Conservation (phyloP, 30 jellyfish, hydroid and myxozoan genomes). For the Turritopsis dohrnii region DNA sequence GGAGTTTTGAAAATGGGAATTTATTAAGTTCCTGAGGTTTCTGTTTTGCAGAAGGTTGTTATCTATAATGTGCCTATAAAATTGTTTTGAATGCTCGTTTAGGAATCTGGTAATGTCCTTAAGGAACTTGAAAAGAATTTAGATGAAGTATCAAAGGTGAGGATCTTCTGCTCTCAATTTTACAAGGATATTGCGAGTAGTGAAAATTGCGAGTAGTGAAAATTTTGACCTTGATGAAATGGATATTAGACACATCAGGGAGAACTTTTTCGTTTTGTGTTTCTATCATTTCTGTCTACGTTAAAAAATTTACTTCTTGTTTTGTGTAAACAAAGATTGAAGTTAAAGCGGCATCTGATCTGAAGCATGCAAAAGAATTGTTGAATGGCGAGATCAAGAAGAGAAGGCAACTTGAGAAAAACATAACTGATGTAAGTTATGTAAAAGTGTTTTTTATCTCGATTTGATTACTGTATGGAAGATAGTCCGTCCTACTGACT, state of each 20-base stretch:
- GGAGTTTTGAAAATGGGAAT: too few species aligned
- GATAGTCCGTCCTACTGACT: too few species aligned
- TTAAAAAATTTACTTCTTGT: not conserved
- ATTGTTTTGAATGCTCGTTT: not conserved
- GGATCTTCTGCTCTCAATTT: too few species aligned
- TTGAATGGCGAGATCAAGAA: conserved; percentile 63
- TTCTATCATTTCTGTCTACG: not conserved
- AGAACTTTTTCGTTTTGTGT: not conserved
- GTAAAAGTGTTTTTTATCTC: too few species aligned
- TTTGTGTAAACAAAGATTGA: conserved; percentile 39
- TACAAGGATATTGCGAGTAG: too few species aligned
- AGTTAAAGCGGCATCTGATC: conserved; percentile 80
- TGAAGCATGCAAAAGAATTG: conserved; percentile 65
- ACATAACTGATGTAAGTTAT: conserved; percentile 68
- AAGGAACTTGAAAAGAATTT: conserved; percentile 67
- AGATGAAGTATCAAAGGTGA: conserved; percentile 78
- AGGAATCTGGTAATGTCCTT: conserved; percentile 82
- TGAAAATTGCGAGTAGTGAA: too few species aligned
- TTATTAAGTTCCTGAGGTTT: too few species aligned
- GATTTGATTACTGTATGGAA: too few species aligned
- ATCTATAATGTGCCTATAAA: too few species aligned
- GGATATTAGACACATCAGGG: too few species aligned
- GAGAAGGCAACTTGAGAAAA: conserved; percentile 52
- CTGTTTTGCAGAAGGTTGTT: too few species aligned
- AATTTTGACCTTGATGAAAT: too few species aligned